phyloP scores from a whole-genome alignment of 2,888 invertebrate species.

The Rapana venosa region DNA sequence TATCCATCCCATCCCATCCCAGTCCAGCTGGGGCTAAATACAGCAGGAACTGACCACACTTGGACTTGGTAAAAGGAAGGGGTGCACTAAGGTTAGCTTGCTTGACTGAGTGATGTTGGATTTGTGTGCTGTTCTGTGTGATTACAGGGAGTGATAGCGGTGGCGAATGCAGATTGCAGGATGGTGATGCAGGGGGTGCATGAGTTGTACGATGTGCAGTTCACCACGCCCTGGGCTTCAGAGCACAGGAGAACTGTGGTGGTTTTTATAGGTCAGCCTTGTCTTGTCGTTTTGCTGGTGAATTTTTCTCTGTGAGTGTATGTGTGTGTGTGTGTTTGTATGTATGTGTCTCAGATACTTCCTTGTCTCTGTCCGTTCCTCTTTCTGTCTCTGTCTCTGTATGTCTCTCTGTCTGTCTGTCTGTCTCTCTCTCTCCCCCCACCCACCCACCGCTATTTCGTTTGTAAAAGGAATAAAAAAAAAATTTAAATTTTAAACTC shows the following conservation, averaged over 20 bases:
- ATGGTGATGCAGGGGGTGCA: slow-evolving; percentile 75
- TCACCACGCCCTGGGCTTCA: slow-evolving; percentile 68
- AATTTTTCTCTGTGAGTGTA: too few species aligned
- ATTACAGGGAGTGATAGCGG: slow-evolving; percentile 70
- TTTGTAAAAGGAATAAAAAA: neutral
- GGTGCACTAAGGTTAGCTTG: too few species aligned
- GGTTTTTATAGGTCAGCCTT: slow-evolving; percentile 73
- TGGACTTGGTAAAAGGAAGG: too few species aligned
- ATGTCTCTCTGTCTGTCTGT: neutral
- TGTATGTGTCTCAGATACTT: neutral
- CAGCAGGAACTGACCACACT: too few species aligned
- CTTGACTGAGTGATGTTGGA: too few species aligned
- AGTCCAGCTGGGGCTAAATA: too few species aligned
- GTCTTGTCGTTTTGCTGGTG: too few species aligned
- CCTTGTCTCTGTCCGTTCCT: neutral
- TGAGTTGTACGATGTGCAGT: slow-evolving; percentile 73
- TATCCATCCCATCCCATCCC: too few species aligned
- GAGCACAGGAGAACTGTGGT: slow-evolving; percentile 63
- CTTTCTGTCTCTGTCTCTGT: neutral
- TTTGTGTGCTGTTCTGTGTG: neutral
- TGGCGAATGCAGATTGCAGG: slow-evolving; percentile 55
- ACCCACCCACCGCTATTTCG: neutral
- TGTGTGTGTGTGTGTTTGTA: too few species aligned
- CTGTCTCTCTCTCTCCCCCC: neutral
- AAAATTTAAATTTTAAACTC: neutral